A percentile compares a stretch with the other conserved stretches of the same genome.
Evolutionary conservation across 2,888 invertebrate species (phyloP).

Genomic region (Trissoscelio sp.): DNA sequence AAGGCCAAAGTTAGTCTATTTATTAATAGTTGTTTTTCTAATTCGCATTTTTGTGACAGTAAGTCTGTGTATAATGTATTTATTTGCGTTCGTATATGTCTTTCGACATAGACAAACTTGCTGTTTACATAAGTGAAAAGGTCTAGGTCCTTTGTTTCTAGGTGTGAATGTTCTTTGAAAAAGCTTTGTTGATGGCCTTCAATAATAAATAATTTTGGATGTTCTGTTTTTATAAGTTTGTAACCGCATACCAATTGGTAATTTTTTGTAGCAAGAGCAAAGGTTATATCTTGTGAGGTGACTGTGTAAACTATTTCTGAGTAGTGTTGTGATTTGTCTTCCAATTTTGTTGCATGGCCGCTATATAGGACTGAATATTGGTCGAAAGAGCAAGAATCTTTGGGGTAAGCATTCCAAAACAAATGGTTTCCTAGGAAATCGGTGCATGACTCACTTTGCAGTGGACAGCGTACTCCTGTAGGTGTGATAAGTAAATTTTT

Average conservation of each 20-base stretch:
- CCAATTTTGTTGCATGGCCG: too few species aligned
- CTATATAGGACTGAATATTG: too few species aligned
- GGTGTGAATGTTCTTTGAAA: too few species aligned
- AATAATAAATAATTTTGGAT: too few species aligned
- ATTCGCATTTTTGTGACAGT: slow-evolving; percentile 68
- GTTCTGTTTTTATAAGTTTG: background rate
- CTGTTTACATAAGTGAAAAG: slow-evolving; percentile 69
- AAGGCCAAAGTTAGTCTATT: background rate
- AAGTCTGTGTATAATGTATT: slow-evolving; percentile 68
- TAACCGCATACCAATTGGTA: background rate
- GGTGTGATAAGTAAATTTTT: background rate
- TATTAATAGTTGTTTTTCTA: background rate
- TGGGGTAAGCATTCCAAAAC: background rate
- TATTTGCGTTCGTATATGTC: slow-evolving; percentile 67
- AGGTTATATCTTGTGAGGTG: background rate
- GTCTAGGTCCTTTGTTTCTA: slow-evolving; percentile 44
- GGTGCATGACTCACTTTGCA: background rate
- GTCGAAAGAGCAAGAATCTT: too few species aligned
- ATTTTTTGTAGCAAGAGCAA: background rate
- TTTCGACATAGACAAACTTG: slow-evolving; percentile 74
- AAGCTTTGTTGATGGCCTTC: too few species aligned
- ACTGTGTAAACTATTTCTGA: background rate
- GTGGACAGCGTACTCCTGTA: background rate
- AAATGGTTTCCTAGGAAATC: slow-evolving; percentile 9
- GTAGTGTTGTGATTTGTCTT: background rate